Percentiles rank a stretch among this genome's conserved stretches.
Conservation (phyloP, 1,140 invertebrate genomes). For the Papilio helenus region DNA sequence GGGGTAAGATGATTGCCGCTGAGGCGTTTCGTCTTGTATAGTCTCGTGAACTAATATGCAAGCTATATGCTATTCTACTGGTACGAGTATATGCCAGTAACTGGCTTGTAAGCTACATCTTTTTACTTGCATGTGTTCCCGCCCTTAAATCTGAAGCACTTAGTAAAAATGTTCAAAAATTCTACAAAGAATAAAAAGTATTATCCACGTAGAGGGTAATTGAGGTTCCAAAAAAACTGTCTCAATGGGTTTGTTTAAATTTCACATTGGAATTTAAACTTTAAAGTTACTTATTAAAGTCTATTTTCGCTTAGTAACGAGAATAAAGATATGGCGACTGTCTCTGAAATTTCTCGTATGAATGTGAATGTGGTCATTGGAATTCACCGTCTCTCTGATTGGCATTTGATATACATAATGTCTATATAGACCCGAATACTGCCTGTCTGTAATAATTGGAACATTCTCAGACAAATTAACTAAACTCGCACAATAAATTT, state of each 20-base stretch:
- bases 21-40: too few relatives aligned
- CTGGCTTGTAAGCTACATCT: too few relatives aligned
- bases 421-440: neutral
- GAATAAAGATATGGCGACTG: neutral
- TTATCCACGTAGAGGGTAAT: neutral
- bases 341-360: constrained; percentile 11
- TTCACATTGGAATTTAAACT: neutral
- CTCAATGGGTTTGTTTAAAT: neutral
- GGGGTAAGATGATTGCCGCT: too few relatives aligned
- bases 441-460: neutral
- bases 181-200: neutral
- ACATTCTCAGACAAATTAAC: neutral
- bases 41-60: too few relatives aligned
- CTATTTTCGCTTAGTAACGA: neutral
- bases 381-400: neutral
- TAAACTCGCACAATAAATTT: neutral
- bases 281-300: neutral
- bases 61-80: too few relatives aligned
- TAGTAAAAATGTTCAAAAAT: neutral
- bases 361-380: neutral
- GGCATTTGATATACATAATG: neutral
- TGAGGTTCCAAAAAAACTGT: neutral
- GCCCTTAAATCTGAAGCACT: neutral
- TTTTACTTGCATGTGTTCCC: too few relatives aligned
- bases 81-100: too few relatives aligned